Evolutionary conservation across 2,113 vertebrate species (phyloP).

Genomic region (Alethe diademata): DNA sequence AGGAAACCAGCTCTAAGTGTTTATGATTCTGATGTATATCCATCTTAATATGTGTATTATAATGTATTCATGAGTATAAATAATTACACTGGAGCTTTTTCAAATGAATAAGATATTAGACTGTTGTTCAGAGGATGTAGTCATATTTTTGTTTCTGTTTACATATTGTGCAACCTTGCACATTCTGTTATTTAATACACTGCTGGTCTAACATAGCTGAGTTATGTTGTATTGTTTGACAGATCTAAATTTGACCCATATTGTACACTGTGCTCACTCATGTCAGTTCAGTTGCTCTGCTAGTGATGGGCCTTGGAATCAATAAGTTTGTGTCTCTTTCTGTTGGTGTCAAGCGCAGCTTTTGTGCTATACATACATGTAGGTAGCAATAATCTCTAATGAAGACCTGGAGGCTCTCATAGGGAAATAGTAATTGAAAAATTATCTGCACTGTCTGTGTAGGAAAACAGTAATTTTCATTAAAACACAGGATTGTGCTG

Average conservation of each 20-base stretch:
- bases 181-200: background rate
- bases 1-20: background rate
- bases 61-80: background rate
- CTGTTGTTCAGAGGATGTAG: background rate
- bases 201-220: background rate
- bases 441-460: background rate
- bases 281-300: background rate
- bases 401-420: background rate
- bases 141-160: background rate
- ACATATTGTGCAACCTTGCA: background rate
- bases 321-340: background rate
- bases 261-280: background rate
- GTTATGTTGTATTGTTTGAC: background rate
- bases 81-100: background rate
- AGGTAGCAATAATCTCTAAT: background rate
- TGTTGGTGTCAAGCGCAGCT: background rate
- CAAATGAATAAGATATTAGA: background rate
- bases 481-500: background rate
- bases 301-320: background rate
- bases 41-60: background rate
- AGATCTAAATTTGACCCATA: background rate
- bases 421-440: background rate
- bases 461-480: background rate
- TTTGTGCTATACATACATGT: background rate
- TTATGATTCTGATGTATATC: background rate